Percentiles rank a stretch among this genome's conserved stretches.
phyloP scores from a whole-genome alignment of 2,888 invertebrate species.

The Leptarthrus brevirostris region DNA sequence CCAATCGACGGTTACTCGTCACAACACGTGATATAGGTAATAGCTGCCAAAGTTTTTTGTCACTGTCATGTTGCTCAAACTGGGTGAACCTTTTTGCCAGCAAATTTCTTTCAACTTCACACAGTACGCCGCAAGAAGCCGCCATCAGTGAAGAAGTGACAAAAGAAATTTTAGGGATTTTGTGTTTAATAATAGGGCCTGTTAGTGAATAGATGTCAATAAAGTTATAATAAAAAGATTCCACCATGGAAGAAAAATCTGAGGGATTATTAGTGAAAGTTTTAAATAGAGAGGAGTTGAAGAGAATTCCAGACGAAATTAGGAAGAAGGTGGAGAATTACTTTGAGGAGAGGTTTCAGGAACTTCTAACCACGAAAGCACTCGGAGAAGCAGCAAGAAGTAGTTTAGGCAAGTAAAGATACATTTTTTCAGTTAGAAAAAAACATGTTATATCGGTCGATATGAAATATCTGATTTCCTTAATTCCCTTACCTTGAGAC shows the following conservation, averaged over 20 bases:
- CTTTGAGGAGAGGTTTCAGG: conserved; percentile 74
- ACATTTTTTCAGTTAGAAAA: no score
- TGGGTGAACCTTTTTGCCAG: neutral
- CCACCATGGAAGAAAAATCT: conserved; percentile 64
- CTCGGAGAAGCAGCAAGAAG: conserved; percentile 70
- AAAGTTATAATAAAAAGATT: neutral
- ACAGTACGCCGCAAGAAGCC: conserved; percentile 51
- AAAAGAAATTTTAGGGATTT: conserved; percentile 1
- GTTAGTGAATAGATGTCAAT: neutral
- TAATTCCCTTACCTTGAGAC: no score
- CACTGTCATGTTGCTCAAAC: neutral
- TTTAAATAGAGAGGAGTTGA: conserved; percentile 70
- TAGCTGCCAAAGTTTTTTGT: no score
- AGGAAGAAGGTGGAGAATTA: conserved; percentile 73
- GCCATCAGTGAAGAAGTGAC: conserved; percentile 33
- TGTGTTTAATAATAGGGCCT: neutral
- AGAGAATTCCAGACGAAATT: conserved; percentile 69
- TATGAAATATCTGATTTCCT: no score
- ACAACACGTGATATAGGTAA: no score
- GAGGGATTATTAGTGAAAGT: conserved; percentile 65
- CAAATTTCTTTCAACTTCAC: conserved; percentile 42
- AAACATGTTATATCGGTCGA: no score
- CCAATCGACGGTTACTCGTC: no score
- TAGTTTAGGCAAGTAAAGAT: conserved; percentile 62
- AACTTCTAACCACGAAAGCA: conserved; percentile 79